A percentile compares a stretch with the other conserved stretches of the same genome.
phyloP scores from a whole-genome alignment of 2,113 vertebrate species.

The Sorex fumeus region DNA sequence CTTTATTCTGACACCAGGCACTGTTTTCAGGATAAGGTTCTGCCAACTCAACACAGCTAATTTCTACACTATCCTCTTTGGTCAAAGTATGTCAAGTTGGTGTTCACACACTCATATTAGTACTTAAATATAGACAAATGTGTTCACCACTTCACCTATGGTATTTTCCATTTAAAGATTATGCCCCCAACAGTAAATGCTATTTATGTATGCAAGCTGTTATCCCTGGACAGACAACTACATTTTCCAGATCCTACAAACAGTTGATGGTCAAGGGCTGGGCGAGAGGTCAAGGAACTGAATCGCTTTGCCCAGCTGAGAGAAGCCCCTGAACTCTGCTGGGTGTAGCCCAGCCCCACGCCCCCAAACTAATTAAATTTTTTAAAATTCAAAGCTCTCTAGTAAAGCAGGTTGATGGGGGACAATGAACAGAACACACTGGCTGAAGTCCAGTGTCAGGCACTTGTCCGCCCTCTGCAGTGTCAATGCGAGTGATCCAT shows the following conservation, averaged over 20 bases:
- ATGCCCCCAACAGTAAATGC: neutral
- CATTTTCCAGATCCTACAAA: constrained; percentile 6
- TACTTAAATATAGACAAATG: neutral
- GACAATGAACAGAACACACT: neutral
- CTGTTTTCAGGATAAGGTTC: neutral
- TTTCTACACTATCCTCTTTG: neutral
- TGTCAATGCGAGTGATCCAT: no score
- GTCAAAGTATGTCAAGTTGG: neutral
- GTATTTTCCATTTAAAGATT: constrained; percentile 45
- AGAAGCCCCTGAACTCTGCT: no score
- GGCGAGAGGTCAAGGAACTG: neutral
- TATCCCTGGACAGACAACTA: neutral
- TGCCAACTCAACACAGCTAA: neutral
- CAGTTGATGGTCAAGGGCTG: neutral
- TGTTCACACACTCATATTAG: neutral
- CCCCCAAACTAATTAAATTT: no score
- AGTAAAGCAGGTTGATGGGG: neutral
- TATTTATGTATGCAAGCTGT: neutral
- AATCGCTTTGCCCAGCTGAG: neutral
- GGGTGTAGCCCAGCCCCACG: no score
- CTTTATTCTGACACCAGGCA: neutral
- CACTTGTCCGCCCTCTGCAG: neutral
- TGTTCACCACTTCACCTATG: neutral
- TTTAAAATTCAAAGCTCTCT: neutral
- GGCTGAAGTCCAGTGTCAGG: neutral